Conservation (phyloP, 2,888 invertebrate genomes). For the Thymelicus lineola region DNA sequence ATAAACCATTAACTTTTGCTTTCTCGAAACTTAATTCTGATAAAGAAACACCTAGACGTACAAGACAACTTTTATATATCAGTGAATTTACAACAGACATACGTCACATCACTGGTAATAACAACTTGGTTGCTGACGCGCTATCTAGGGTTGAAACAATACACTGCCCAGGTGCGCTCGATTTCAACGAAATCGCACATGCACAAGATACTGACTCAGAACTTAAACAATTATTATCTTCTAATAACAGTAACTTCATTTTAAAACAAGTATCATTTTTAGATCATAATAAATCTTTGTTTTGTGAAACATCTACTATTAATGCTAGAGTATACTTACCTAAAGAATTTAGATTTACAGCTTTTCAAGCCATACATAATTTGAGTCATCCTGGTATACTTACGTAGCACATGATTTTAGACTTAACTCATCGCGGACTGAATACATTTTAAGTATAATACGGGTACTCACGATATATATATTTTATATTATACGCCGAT, state of each 20-base stretch:
- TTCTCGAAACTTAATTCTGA: constrained; percentile 13
- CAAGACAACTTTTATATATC: constrained; percentile 18
- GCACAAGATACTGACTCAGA: background rate
- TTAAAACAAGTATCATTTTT: constrained; percentile 1
- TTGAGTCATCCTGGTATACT: no score
- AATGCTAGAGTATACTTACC: constrained; percentile 14
- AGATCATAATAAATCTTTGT: background rate
- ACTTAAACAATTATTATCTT: constrained; percentile 1
- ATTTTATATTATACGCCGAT: no score
- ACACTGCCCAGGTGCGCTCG: no score
- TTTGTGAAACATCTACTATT: constrained; percentile 7
- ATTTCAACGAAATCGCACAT: no score
- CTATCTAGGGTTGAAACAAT: constrained; percentile 8
- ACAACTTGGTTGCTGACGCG: constrained; percentile 3
- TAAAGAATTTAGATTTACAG: no score
- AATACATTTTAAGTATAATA: no score
- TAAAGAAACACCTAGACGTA: constrained; percentile 19
- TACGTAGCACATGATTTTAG: no score
- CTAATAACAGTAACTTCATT: background rate
- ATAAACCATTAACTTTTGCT: constrained; percentile 17
- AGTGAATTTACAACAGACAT: constrained; percentile 19
- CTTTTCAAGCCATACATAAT: no score
- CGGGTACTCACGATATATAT: no score
- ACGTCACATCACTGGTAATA: constrained; percentile 5
- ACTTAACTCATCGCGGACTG: no score